Conservation (phyloP, 2,797 vertebrate genomes). For the Balearica regulorum region DNA sequence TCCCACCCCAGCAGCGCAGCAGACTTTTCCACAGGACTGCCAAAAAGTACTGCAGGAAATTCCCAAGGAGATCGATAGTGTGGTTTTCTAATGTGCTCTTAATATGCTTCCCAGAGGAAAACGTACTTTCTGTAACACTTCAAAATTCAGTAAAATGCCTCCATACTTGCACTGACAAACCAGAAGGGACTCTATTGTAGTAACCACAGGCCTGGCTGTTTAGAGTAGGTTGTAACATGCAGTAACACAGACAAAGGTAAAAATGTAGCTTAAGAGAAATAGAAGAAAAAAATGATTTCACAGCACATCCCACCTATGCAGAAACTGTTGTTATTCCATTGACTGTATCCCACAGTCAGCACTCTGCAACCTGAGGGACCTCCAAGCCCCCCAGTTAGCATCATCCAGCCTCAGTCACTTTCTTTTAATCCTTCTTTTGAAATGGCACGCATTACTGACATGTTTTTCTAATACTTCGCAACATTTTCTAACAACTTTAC, state of each 20-base stretch:
- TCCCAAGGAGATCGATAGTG: background rate
- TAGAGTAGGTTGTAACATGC: background rate
- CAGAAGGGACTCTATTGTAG: background rate
- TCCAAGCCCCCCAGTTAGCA: background rate
- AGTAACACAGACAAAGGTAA: background rate
- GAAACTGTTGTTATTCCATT: background rate
- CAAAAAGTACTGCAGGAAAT: background rate
- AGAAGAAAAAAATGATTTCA: background rate
- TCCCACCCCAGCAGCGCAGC: background rate
- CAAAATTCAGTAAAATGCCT: background rate
- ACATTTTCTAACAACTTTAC: background rate
- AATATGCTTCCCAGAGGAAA: background rate
- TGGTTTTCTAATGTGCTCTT: background rate
- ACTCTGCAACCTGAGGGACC: background rate
- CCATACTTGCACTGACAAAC: background rate
- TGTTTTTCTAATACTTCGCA: background rate
- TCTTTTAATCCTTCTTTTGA: slow-evolving; percentile 6
- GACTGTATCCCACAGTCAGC: background rate
- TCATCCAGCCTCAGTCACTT: background rate
- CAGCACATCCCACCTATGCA: background rate
- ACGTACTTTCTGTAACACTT: background rate
- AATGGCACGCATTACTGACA: background rate
- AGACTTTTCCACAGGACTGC: background rate
- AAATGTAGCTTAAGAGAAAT: background rate
- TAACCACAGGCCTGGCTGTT: background rate